Base-by-base conservation (phyloP, 2,113 vertebrate species). In the Pardalotus punctatus region DNA sequence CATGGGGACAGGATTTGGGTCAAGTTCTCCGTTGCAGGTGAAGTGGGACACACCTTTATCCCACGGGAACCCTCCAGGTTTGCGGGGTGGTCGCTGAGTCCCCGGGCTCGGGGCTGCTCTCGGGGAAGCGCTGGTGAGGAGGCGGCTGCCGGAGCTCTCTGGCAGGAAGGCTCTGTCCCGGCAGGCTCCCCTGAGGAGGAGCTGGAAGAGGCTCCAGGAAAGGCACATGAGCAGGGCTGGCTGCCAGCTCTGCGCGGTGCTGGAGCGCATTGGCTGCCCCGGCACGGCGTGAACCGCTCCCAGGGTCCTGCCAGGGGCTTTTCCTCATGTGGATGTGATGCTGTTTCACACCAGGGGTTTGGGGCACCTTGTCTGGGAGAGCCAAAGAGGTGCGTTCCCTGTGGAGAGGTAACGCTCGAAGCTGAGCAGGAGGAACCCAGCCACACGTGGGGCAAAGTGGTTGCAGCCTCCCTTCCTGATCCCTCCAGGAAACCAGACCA, bases 261-360 rank as follows among this genome's bases (percentile, higher is more conserved):
- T 16, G 50, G 58, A n/a, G 86, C 90, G 43, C 35, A 25, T 57
- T 31, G 8, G 38, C 85, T 4, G 8, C 25, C 17, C 74, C 12
- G 21, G 79, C 79, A n/a, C 9, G 23, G 88, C n/a, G 17, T n/a
- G 4, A 62, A 21, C 54, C 1, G 3, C 50, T 79, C 53, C 58
- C 17, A 2, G 45, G 61, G 5, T 43, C 36, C 86, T 54, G 29
- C 29, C n/a, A 7, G 45, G 69, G 70, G 31, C 62, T 42, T 19
- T 12, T 12, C 64, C 13, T 10, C 9, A 0, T 0, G 6, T 0
- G 1, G 9, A 2, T 6, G n/a, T 4, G 5, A 0, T 21, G n/a
- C 38, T 2, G 0, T 31, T 14, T 8, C 23, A 5, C 33, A 16
- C 3, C 29, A 0, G 0, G 3, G 10, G 13, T 71, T 35, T 35